Percentiles rank a stretch among this genome's conserved stretches.
Evolutionary conservation across 2,113 vertebrate species (phyloP).

Genomic region (Notechis scutatus): DNA sequence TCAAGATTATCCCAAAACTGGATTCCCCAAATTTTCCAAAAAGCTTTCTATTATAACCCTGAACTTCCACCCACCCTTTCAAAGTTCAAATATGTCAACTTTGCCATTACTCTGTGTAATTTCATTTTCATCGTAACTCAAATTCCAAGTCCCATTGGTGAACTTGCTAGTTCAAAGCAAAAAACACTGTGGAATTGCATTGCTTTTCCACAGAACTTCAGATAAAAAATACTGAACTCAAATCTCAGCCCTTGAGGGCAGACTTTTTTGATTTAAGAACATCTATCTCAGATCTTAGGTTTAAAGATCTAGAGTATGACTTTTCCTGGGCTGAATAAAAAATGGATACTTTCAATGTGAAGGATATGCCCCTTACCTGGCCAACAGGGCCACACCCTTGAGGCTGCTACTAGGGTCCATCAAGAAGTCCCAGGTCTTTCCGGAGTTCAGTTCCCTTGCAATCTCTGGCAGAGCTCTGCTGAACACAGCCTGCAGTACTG

Average conservation of each 20-base stretch:
- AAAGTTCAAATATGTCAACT: not conserved
- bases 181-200: too few relatives aligned
- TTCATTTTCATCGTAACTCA: not conserved
- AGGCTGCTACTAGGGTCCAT: not conserved
- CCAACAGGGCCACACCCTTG: slow-evolving; percentile 6
- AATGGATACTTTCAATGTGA: not conserved
- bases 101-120: not conserved
- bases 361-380: not conserved
- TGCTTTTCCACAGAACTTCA: not conserved
- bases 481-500: not conserved
- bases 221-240: not conserved
- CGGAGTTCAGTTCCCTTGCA: not conserved
- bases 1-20: not conserved
- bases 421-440: not conserved
- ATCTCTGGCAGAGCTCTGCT: not conserved
- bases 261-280: not conserved
- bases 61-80: not conserved
- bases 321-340: too few relatives aligned
- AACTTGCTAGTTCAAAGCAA: not conserved
- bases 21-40: not conserved
- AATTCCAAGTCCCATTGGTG: not conserved
- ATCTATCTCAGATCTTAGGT: not conserved
- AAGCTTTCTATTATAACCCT: not conserved
- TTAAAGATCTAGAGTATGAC: not conserved
- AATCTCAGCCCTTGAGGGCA: too few relatives aligned